Evolutionary conservation across 2,113 vertebrate species (phyloP).

Genomic region (Anser brachyrhynchus): DNA sequence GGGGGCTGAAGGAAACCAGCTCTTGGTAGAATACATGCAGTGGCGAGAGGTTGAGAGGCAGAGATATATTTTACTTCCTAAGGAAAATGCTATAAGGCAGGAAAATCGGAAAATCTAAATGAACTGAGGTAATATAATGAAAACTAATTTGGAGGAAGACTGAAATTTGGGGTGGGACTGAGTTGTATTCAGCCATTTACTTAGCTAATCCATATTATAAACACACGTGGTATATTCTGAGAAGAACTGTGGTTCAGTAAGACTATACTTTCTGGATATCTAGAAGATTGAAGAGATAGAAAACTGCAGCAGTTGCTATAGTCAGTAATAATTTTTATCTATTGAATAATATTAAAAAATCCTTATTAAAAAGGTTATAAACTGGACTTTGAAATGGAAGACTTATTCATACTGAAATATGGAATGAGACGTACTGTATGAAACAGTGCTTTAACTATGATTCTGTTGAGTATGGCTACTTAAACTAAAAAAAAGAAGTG

Average conservation of each 20-base stretch:
- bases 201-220: background rate
- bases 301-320: background rate
- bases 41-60: background rate
- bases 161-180: background rate
- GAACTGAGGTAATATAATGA: background rate
- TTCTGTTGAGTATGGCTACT: background rate
- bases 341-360: background rate
- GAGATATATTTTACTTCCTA: background rate
- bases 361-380: background rate
- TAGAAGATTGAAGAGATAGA: background rate
- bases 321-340: background rate
- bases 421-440: background rate
- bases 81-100: background rate
- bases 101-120: background rate
- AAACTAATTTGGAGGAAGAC: background rate
- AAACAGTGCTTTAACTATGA: background rate
- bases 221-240: background rate
- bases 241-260: background rate
- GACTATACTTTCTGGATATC: background rate
- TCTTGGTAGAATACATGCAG: background rate
- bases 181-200: background rate
- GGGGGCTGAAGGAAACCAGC: background rate
- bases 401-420: background rate
- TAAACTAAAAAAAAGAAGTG: background rate
- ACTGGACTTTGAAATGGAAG: background rate